Percentiles rank a stretch among this genome's conserved stretches.
These are phyloP conservation scores for Mimumesa dahlbomi DNA, from an alignment of 2,888 invertebrate species.

Conservation along the genomic window DNA sequence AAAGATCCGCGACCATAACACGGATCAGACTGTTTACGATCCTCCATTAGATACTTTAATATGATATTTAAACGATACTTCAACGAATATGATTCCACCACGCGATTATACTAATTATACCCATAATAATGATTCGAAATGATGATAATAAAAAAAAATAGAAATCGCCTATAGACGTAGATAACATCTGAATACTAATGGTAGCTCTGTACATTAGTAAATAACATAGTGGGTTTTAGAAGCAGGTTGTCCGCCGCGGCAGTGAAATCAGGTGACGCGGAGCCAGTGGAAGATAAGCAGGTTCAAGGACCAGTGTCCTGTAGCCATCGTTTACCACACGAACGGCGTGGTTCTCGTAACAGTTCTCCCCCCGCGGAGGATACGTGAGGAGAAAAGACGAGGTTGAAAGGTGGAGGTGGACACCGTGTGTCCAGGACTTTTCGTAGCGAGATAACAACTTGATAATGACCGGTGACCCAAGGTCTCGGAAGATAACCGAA, in stretches of 20 bases:
- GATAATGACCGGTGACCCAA: constrained; percentile 73
- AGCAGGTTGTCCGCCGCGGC: constrained; percentile 40
- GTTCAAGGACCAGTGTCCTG: constrained; percentile 50
- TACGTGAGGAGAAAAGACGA: constrained; percentile 24
- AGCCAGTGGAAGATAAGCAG: constrained; percentile 49
- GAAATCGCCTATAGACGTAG: no score
- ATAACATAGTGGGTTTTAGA: constrained; percentile 10
- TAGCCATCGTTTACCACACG: constrained; percentile 40
- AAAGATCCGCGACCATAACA: constrained; percentile 8
- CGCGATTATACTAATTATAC: no score
- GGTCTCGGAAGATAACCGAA: constrained; percentile 67
- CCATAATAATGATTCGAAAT: no score
- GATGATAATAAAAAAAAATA: no score
- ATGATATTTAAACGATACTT: no score
- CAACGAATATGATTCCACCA: no score
- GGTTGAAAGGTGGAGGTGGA: constrained; percentile 23
- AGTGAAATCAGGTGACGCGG: constrained; percentile 50
- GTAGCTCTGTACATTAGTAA: no score
- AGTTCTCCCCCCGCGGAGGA: no score
- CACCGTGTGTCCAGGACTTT: constrained; percentile 64
- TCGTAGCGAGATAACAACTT: constrained; percentile 72
- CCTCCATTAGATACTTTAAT: no score
- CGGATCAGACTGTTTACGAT: no score
- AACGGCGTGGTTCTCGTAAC: constrained; percentile 19
- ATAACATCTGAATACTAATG: no score